Evolutionary conservation across 2,113 vertebrate species (phyloP).

Genomic region (Acanthochromis polyacanthus): DNA sequence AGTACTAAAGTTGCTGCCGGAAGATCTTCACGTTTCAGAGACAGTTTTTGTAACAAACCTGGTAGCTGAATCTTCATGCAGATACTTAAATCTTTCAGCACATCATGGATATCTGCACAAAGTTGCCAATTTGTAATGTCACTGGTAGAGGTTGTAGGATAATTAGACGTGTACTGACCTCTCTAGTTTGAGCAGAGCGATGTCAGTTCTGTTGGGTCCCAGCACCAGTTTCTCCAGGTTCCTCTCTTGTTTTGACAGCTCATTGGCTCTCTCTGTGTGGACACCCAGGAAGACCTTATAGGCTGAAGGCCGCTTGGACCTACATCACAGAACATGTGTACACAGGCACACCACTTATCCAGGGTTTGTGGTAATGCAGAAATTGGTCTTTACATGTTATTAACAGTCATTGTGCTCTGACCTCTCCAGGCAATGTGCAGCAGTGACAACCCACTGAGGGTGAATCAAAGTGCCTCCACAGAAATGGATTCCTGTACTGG

Average conservation of each 20-base stretch:
- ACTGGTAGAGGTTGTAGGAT: background rate
- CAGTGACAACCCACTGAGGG: constrained; percentile 93
- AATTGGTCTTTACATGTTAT: background rate
- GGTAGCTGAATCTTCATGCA: no score
- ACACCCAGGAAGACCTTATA: constrained; percentile 89
- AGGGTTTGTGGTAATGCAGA: background rate
- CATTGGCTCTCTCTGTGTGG: constrained; percentile 74
- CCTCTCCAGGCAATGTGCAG: constrained; percentile 93
- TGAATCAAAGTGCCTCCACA: constrained; percentile 95
- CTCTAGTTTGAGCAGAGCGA: constrained; percentile 91
- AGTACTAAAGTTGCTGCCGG: no score
- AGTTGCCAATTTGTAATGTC: no score
- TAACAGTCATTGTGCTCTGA: constrained; percentile 73
- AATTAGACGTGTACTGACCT: constrained; percentile 76
- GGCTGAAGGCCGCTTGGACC: constrained; percentile 73
- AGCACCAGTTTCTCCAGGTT: constrained; percentile 80
- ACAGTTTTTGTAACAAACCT: no score
- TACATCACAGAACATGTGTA: constrained; percentile 46
- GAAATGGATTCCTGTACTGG: constrained; percentile 86
- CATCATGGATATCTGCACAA: no score
- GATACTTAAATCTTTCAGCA: no score
- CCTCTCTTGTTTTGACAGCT: constrained; percentile 82
- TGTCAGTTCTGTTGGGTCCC: constrained; percentile 85
- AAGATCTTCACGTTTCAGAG: no score
- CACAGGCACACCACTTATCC: background rate